These are phyloP conservation scores for Neogobius melanostomus DNA, from an alignment of 2,113 vertebrate species.

Conservation along the genomic window DNA sequence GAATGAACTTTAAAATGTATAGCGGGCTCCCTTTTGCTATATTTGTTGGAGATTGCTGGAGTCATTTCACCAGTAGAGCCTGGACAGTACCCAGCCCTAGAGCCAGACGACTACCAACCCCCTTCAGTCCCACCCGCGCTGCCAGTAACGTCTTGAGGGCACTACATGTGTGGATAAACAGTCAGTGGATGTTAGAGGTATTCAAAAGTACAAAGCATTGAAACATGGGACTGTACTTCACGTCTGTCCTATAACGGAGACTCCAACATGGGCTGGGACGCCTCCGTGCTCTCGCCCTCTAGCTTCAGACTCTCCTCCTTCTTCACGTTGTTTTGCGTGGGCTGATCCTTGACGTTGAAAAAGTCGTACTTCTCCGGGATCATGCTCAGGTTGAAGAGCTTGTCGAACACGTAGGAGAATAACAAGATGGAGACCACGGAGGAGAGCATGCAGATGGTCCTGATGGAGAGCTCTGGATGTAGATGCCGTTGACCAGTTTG, in stretches of 20 bases:
- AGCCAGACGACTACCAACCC: neutral
- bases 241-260: constrained; percentile 30
- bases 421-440: constrained; percentile 52
- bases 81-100: neutral
- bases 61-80: too few species aligned
- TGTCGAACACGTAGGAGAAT: constrained; percentile 62
- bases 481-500: constrained; percentile 55
- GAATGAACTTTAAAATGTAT: too few species aligned
- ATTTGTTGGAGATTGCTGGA: too few species aligned
- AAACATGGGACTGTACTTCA: neutral
- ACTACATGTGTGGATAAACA: neutral
- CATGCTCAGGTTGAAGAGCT: constrained; percentile 69
- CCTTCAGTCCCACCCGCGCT: neutral
- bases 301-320: constrained; percentile 16
- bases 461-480: constrained; percentile 75
- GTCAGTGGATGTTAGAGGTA: constrained; percentile 7
- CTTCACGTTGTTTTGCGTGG: neutral
- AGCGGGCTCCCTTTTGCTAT: too few species aligned
- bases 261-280: constrained; percentile 55
- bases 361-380: constrained; percentile 73
- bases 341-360: constrained; percentile 45
- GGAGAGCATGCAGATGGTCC: constrained; percentile 75
- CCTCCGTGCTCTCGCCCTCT: constrained; percentile 26
- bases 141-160: neutral
- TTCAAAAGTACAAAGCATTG: constrained; percentile 1